A percentile compares a stretch with the other conserved stretches of the same genome.
Conservation (phyloP, 64 coral and sea anemone species). For the Actinia tenebrosa region DNA sequence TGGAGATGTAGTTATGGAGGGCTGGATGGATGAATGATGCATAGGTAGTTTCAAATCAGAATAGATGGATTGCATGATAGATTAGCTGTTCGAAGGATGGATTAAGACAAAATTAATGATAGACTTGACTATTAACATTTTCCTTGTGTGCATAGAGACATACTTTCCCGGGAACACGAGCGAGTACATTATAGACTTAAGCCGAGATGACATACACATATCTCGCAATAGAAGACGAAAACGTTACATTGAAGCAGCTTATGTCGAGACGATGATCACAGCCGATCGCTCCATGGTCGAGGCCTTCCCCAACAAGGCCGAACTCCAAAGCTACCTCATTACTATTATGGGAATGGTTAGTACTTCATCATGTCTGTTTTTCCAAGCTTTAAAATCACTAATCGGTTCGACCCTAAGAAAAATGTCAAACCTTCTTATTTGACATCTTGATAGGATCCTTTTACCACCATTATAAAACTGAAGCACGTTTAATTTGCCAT, state of each 20-base stretch:
- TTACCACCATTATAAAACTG: background rate
- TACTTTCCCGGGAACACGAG: background rate
- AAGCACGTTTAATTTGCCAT: background rate
- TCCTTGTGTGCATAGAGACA: background rate
- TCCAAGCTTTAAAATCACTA: slow-evolving; percentile 3
- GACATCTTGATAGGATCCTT: slow-evolving; percentile 2
- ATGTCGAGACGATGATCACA: slow-evolving; percentile 68
- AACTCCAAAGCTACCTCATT: slow-evolving; percentile 71
- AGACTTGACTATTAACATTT: background rate
- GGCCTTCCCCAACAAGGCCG: slow-evolving; percentile 68
- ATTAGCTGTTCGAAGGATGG: no score
- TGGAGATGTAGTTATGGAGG: background rate
- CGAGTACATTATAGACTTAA: background rate
- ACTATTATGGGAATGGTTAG: slow-evolving; percentile 83
- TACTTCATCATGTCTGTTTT: background rate
- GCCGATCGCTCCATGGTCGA: slow-evolving; percentile 79
- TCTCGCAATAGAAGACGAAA: slow-evolving; percentile 23
- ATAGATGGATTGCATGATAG: no score
- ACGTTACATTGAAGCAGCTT: slow-evolving; percentile 55
- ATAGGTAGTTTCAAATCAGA: no score
- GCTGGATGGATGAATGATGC: background rate
- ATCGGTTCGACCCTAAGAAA: background rate
- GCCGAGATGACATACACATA: background rate
- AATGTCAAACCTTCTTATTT: background rate
- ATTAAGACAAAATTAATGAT: background rate